Evolutionary conservation across 2,113 vertebrate species (phyloP), one percentile per base, ranked within the genome.

Genomic region (Sceloporus tristichus): DNA sequence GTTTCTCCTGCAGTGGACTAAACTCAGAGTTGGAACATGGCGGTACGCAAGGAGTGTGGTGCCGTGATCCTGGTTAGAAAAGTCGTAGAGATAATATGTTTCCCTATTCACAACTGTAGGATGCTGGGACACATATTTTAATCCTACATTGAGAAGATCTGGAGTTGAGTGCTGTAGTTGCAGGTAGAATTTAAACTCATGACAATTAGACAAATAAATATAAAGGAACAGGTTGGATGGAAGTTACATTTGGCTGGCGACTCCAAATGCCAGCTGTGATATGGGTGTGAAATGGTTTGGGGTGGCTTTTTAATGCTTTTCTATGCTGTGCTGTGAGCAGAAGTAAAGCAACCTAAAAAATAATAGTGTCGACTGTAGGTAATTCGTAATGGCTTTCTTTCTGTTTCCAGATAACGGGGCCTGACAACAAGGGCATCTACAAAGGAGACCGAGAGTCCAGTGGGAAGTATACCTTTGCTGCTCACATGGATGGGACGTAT

Each of bases 391-490:
- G 2, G 0, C 68, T 90, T 78, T 91, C 78, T 92, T 25, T 88
- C 59, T 29, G 76, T 54, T 16, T 92, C 0, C 94, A 99, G 99
- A 99, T 99, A 82, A 99, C 98, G 1, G 99, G 99, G 19, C 99
- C 99, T 9, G 99, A 99, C 75, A 99, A 98, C 3, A 99, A 99
- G 96, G 98, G 98, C 90, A 98, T 99, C 88, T 98, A 99, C 90
- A 99, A 99, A 97, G 99, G 99, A 0, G 99, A 99, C 84, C 93
- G 98, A n/a, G 99, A 99, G 91, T 99, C 99, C 93, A 99, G 98
- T 87, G 99, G 99, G 80, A 99, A 99, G 88, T 99, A 99, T 94
- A 99, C 99, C 0, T 99, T 99, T 90, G 98, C 99, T 0, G 99
- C 99, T 34, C 99, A 99, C 94, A 99, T 99, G 98, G 99, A 99